These are phyloP conservation scores for Apteryx mantelli DNA, from an alignment of 2,113 vertebrate species.

Conservation along the genomic window DNA sequence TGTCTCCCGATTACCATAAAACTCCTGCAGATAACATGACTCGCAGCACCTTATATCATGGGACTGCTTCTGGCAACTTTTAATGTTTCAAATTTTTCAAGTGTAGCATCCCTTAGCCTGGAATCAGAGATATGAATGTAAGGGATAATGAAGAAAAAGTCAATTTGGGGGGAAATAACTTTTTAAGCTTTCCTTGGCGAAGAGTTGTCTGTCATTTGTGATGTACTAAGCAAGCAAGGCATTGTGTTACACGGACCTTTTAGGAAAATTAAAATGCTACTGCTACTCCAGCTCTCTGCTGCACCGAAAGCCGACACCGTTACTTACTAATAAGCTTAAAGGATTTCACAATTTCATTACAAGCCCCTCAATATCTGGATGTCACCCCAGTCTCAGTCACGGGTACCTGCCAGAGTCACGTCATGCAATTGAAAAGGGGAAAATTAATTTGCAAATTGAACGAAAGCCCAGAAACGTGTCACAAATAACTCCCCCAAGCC, in stretches of 20 bases:
- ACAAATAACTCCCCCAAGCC: neutral
- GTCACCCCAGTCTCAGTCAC: neutral
- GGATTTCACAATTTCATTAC: slow-evolving; percentile 17
- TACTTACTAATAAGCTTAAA: slow-evolving; percentile 36
- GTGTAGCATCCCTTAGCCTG: slow-evolving; percentile 1
- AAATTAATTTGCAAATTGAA: slow-evolving; percentile 44
- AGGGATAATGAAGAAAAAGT: slow-evolving; percentile 17
- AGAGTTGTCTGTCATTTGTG: neutral
- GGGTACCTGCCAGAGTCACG: neutral
- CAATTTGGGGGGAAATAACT: neutral
- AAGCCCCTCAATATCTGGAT: neutral
- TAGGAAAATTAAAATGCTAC: slow-evolving; percentile 25
- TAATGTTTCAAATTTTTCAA: neutral
- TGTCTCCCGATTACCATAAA: neutral
- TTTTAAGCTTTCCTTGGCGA: slow-evolving; percentile 26
- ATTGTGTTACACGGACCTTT: neutral
- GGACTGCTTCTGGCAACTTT: neutral
- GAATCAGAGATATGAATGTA: neutral
- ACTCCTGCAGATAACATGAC: neutral
- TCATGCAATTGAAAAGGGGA: neutral
- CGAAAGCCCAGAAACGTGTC: neutral
- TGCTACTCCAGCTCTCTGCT: neutral
- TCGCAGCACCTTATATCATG: neutral
- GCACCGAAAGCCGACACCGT: neutral
- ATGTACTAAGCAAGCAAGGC: neutral